These are phyloP conservation scores for Musca vetustissima DNA, from an alignment of 1,140 invertebrate species.

Conservation along the genomic window DNA sequence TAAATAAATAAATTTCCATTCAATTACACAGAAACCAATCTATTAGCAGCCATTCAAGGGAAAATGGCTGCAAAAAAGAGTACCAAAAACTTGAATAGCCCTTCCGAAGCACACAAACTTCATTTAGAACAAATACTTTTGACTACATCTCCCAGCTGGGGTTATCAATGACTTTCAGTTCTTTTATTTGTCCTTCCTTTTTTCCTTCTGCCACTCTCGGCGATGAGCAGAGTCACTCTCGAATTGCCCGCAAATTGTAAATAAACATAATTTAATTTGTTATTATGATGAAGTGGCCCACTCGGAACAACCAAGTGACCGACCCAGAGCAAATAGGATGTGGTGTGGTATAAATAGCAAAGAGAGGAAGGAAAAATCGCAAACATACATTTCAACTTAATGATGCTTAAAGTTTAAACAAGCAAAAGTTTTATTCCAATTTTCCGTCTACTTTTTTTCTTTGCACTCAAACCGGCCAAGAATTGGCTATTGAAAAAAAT, in stretches of 20 bases:
- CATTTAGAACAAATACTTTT: background rate
- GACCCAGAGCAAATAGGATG: background rate
- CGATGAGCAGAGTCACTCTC: background rate
- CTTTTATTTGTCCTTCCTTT: background rate
- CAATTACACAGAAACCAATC: constrained; percentile 16
- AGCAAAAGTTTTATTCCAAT: constrained; percentile 10
- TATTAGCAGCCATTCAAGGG: background rate
- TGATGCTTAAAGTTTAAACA: constrained; percentile 24
- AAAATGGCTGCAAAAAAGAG: background rate
- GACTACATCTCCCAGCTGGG: background rate
- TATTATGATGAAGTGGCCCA: background rate
- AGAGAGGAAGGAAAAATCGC: background rate
- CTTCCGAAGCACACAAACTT: background rate
- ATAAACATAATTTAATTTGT: constrained; percentile 22
- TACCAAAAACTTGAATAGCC: too few relatives aligned
- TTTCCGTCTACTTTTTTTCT: background rate
- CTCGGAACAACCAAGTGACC: background rate
- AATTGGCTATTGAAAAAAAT: too few relatives aligned
- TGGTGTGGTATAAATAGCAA: background rate
- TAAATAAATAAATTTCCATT: constrained; percentile 9
- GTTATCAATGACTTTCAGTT: background rate
- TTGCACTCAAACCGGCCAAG: too few relatives aligned
- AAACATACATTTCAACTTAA: constrained; percentile 18
- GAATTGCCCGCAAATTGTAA: constrained; percentile 21
- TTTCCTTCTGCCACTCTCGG: background rate